Evolutionary conservation across 2,888 invertebrate genomes (phyloP), one percentile per base, ranked within the genome.

Genomic region (Eilema griseolum): DNA sequence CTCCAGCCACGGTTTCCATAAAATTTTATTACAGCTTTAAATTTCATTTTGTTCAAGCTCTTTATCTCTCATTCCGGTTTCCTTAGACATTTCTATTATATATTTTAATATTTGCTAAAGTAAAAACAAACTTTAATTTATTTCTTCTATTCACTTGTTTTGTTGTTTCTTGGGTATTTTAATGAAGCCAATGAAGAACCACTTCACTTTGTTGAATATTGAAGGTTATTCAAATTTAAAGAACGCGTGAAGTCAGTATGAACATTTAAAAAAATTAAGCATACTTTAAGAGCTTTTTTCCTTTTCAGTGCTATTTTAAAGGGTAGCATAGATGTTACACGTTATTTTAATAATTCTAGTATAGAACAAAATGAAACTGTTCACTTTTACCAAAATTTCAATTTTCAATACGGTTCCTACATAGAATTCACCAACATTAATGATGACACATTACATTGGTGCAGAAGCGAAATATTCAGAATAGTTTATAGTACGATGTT

Each of bases 21-120:
- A 82, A 80, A 81, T 80, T 71, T 73, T 80, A 82, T 83, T 77
- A 73, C 24, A 71, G 77, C 26, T 72, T 79, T 62, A 78, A 79
- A 81, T 85, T 83, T 71, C 65, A 79, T 80, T 84, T 79, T 76
- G 76, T 37, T 66, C 41, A 66, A 28, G 41, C 59, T 66, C 26
- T 66, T 66, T 66, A 41, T 66, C 56, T 60, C 59, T 24, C 61
- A 64, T 73, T 71, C 12, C 33, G 72, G 61, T 63, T 74, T 70
- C 56, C 20, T 74, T 61, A 66, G 69, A 81, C 66, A 69, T 78
- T 83, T 79, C 69, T 76, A 74, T 79, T 75, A 72, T 41, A 71
- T 52, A 70, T 62, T 82, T 76, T 77, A 76, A 78, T 79, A 73
- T 80, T 73, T 64, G 60, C 59, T 66, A n/a, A 71, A 75, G 61